A percentile compares a stretch with the other conserved stretches of the same genome.
Evolutionary conservation across 2,888 invertebrate species (phyloP).

Genomic region (Mesoligia furuncula): DNA sequence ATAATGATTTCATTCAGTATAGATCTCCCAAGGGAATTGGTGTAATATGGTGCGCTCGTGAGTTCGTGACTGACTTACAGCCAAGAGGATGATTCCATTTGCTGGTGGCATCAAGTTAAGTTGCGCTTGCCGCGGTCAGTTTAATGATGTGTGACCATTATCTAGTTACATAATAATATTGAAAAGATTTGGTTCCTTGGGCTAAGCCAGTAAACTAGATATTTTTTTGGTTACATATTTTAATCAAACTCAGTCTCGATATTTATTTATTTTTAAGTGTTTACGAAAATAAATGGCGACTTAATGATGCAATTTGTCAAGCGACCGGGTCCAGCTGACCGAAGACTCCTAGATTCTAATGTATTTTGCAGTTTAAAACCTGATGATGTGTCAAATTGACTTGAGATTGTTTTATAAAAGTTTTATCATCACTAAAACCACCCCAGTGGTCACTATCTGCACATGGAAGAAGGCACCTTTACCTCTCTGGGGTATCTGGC

Average conservation of each 20-base stretch:
- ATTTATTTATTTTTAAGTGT: background rate
- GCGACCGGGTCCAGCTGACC: too few relatives aligned
- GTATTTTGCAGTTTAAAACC: background rate
- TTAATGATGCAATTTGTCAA: constrained; percentile 7
- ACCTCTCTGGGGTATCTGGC: background rate
- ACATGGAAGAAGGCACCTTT: background rate
- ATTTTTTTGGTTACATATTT: background rate
- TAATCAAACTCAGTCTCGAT: background rate
- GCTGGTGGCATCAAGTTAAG: background rate
- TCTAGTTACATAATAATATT: background rate
- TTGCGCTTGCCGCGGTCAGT: background rate
- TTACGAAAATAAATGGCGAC: background rate
- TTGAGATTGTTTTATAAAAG: background rate
- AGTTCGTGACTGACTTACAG: background rate
- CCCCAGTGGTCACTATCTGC: background rate
- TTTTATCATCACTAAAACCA: background rate
- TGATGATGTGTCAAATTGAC: constrained; percentile 36
- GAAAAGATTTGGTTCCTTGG: background rate
- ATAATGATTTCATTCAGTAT: background rate
- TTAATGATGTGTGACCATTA: background rate
- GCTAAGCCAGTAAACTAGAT: background rate
- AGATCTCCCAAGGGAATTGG: background rate
- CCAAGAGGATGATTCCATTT: background rate
- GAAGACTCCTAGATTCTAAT: background rate
- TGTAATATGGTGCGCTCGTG: background rate